Evolutionary conservation across 2,113 vertebrate genomes (phyloP), one percentile per base, ranked within the genome.

Genomic region (Ptyas mucosa): DNA sequence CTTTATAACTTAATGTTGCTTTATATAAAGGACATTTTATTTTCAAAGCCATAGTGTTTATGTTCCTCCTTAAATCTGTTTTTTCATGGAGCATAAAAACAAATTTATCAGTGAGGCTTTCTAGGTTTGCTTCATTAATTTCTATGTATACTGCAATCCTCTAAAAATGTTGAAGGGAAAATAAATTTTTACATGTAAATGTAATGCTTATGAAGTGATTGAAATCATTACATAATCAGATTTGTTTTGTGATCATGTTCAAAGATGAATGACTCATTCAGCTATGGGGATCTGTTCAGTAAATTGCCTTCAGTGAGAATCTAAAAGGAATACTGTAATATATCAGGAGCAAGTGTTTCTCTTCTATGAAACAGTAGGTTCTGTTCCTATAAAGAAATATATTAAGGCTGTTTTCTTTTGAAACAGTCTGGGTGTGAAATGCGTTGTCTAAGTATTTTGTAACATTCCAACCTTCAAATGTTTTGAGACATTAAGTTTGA

Each of bases 221-320:
- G 49, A 95, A 96, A 91, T 91, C 92, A 51, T 29, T 5, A 3
- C n/a, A 26, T 46, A 7, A 90, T 95, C 87, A 58, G 9, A 26
- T 91, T 54, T 93, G 21, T 86, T 18, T 49, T 92, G 26, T 39
- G 57, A 21, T 64, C 75, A 58, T 75, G 53, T 87, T 51, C 89
- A 92, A 93, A 61, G 85, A 51, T 81, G 51, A 1, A 75, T 94
- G 91, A 89, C 51, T 95, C 26, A 14, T 49, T 90, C 21, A 54
- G 53, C 61, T 85, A 1, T 87, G 18, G 21, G 92, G 64, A 90
- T 39, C 21, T 54, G 0, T 96, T 96, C 86, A 94, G 85, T 23
- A 53, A 54, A 26, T 1, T 92, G 90, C 24, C 54, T 93, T 24
- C 2, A 14, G 24, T 46, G 49, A 53, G 9, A 3, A 0, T 89